Base-by-base conservation (phyloP, 2,888 invertebrate genomes). In the Rhagium mordax region DNA sequence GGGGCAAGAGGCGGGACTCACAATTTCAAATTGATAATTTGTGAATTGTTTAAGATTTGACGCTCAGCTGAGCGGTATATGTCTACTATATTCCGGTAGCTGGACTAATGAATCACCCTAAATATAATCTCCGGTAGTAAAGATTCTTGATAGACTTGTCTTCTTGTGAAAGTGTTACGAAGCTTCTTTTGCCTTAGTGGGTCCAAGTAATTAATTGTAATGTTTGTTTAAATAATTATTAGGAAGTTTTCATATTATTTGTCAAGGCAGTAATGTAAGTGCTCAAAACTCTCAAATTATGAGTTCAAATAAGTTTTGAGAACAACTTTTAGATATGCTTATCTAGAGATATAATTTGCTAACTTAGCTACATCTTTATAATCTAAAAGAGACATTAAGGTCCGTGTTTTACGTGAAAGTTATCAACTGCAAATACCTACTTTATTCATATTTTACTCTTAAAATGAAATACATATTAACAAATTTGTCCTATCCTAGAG, bases 41-140 rank as follows among this genome's bases (percentile, higher is more conserved):
- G 86, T 86, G 86, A 87, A 87, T 87, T 87, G 87, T 87, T 87
- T 87, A 87, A 87, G 86, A 86, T 87, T 87, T 87, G 87, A 87
- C 84, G 87, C 87, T 85, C 84, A 84, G 84, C 85, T 84, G 85
- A 85, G 83, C 83, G 81, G 82, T 79, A 70, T 81, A 77, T 76
- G 78, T 81, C 79, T 81, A 79, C 80, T 79, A 81, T 80, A 84
- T 84, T 83, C 81, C 84, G 81, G 84, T 85, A 84, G 84, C 84
- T 70, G 82, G 81, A 78, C 79, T 81, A 82, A 84, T 85, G 83
- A 82, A 84, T 83, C 83, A 78, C 74, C 74, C 62, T 48, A 66
- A 73, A 74, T 66, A 65, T 62, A 70, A 64, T 53, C 60, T 53
- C 13, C 29, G 61, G 60, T 60, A 60, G 47, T 61, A 61, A 69